These are phyloP conservation scores for Cladorhizidae sp. DNA, from an alignment of 37 sponge, comb jelly and placozoan genomes.

Conservation along the genomic window DNA sequence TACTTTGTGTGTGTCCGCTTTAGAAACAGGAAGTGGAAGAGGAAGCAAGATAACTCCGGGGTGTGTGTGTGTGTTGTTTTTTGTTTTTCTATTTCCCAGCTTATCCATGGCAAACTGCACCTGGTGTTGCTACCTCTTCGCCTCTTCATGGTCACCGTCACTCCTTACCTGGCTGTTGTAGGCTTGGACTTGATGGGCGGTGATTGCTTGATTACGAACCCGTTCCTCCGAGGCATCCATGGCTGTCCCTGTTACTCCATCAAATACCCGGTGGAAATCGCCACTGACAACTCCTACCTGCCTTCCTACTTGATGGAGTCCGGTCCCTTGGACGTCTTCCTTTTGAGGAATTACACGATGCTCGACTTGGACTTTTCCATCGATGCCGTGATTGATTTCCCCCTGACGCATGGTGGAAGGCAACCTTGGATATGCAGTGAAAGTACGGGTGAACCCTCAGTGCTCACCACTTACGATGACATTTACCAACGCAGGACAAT, in stretches of 20 bases:
- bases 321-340: background rate
- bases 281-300: background rate
- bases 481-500: background rate
- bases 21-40: no score
- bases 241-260: conserved; percentile 8
- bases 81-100: background rate
- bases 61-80: no score
- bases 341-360: background rate
- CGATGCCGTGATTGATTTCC: background rate
- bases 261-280: background rate
- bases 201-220: conserved; percentile 12
- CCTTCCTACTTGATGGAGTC: background rate
- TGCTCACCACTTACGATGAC: background rate
- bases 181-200: conserved; percentile 6
- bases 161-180: background rate
- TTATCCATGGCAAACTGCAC: background rate
- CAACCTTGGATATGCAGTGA: background rate
- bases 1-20: no score
- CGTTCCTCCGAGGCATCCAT: background rate
- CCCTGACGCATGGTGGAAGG: background rate
- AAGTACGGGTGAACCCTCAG: background rate
- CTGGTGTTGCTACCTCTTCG: background rate
- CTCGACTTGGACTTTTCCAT: background rate
- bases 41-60: background rate
- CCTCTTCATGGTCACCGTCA: background rate